Percentiles rank a stretch among this genome's conserved stretches.
phyloP scores from a whole-genome alignment of 2,888 invertebrate species.

The Caenorhabditis auriculariae region DNA sequence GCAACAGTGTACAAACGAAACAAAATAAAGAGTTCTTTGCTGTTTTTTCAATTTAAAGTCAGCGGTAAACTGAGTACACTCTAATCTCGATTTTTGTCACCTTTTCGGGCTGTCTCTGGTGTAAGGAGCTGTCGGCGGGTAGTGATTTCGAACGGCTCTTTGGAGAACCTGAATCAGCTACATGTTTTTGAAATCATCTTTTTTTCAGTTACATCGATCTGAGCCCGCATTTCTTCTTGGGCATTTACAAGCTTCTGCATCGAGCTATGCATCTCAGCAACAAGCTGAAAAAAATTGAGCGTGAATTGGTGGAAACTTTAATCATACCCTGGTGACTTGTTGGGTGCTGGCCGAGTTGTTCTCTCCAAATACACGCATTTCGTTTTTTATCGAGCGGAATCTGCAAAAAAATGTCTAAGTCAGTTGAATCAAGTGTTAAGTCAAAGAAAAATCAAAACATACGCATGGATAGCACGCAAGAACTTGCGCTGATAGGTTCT shows the following conservation, averaged over 20 bases:
- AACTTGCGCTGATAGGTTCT: slow-evolving; percentile 58
- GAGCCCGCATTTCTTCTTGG: slow-evolving; percentile 61
- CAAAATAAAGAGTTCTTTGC: no score
- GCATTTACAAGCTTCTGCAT: slow-evolving; percentile 58
- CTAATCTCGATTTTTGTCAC: no score
- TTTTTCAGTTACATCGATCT: slow-evolving; percentile 45
- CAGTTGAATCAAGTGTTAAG: neutral
- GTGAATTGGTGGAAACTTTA: no score
- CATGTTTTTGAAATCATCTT: neutral
- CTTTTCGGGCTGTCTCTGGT: no score
- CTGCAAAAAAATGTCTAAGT: slow-evolving; percentile 24
- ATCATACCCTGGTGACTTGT: slow-evolving; percentile 53
- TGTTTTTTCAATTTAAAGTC: no score
- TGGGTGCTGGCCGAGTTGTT: slow-evolving; percentile 53
- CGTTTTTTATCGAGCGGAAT: slow-evolving; percentile 61
- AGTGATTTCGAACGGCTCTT: slow-evolving; percentile 60
- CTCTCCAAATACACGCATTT: slow-evolving; percentile 60
- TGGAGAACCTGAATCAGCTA: slow-evolving; percentile 45
- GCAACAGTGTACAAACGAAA: no score
- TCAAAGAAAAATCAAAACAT: neutral
- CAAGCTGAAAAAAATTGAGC: slow-evolving; percentile 51
- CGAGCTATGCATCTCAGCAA: slow-evolving; percentile 60
- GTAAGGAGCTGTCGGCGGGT: slow-evolving; percentile 26
- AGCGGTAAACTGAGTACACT: no score
- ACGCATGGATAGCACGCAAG: slow-evolving; percentile 59